Percentiles rank a stretch among this genome's conserved stretches.
These are phyloP conservation scores for Rhinogobio ventralis DNA, from an alignment of 2,797 vertebrate genomes.

Conservation along the genomic window DNA sequence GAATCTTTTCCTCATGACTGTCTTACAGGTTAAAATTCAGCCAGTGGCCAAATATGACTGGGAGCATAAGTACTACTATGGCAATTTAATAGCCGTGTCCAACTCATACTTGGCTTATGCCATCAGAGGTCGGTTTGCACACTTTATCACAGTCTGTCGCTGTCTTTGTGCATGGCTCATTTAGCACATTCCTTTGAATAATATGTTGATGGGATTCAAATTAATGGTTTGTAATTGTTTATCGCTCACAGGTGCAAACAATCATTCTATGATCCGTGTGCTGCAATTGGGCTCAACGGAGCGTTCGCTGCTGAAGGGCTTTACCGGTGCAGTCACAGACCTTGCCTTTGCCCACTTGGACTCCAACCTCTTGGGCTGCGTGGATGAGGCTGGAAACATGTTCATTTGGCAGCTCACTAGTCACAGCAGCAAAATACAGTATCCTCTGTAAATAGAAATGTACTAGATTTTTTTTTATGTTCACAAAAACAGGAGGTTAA, in stretches of 20 bases:
- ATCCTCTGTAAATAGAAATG: constrained; percentile 76
- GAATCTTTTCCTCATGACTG: not conserved
- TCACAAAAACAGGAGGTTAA: not conserved
- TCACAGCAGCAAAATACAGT: constrained; percentile 91
- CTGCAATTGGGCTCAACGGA: constrained; percentile 89
- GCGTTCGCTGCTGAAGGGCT: constrained; percentile 94
- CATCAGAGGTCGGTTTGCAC: constrained; percentile 88
- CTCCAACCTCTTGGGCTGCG: constrained; percentile 92
- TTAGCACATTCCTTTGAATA: constrained; percentile 4
- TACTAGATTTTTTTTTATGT: not conserved
- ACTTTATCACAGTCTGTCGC: not conserved
- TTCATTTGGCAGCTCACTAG: constrained; percentile 95
- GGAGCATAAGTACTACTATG: constrained; percentile 99
- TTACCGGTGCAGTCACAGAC: constrained; percentile 92
- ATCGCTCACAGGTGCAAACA: constrained; percentile 85
- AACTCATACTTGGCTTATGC: constrained; percentile 96
- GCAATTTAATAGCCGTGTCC: constrained; percentile 96
- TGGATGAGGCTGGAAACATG: constrained; percentile 96
- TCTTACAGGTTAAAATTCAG: constrained; percentile 94
- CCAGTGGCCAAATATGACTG: constrained; percentile 98
- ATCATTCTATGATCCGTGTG: constrained; percentile 94
- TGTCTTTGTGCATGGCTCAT: not conserved
- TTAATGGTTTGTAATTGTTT: constrained; percentile 5
- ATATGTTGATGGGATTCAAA: not conserved
- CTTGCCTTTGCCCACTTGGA: constrained; percentile 98